Conservation (phyloP, 2,113 vertebrate species). For the Rostratula benghalensis region DNA sequence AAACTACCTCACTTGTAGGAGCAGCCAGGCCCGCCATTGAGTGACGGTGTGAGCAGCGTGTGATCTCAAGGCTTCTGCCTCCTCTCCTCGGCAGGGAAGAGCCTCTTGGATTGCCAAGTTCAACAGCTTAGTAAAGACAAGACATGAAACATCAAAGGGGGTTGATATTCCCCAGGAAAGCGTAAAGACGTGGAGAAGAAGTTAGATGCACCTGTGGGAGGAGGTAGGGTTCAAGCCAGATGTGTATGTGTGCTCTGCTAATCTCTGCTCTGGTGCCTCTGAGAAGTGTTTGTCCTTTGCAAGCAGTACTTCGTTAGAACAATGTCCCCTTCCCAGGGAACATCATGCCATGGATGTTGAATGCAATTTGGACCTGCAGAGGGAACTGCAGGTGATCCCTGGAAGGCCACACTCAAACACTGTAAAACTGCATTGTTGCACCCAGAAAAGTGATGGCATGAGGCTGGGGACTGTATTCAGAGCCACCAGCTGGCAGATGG, state of each 20-base stretch:
- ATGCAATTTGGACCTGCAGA: background rate
- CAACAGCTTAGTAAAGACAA: background rate
- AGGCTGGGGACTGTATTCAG: background rate
- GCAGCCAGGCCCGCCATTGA: rapidly evolving
- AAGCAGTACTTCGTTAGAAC: background rate
- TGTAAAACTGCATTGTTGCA: background rate
- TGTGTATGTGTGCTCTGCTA: background rate
- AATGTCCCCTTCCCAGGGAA: background rate
- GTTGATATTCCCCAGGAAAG: background rate
- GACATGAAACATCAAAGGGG: background rate
- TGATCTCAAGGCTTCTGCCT: background rate
- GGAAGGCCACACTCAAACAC: background rate
- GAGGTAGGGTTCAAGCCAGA: background rate
- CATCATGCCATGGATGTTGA: background rate
- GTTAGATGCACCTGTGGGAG: background rate
- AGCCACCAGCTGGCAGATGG: background rate
- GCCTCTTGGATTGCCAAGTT: background rate
- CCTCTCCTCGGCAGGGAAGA: background rate
- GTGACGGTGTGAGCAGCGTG: rapidly evolving
- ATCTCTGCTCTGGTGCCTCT: background rate
- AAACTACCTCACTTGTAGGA: background rate
- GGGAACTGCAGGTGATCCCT: background rate
- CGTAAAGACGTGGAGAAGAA: background rate
- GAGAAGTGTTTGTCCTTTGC: background rate
- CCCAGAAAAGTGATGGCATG: background rate